Base-by-base conservation (phyloP, 2,888 invertebrate species). In the Troides helena region DNA sequence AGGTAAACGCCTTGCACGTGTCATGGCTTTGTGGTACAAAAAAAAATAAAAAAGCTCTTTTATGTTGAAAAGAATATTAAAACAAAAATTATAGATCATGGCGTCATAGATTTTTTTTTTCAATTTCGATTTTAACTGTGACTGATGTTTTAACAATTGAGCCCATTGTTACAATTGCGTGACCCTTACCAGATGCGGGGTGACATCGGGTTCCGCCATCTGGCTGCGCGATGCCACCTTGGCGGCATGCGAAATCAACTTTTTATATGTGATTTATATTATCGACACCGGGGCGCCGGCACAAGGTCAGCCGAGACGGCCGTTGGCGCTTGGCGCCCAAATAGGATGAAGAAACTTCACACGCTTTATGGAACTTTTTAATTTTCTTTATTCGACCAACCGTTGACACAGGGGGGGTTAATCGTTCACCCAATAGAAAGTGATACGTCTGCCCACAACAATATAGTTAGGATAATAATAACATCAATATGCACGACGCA, bases 201-300 rank as follows among this genome's bases (percentile, higher is more conserved):
- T 73, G 73, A 75, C 75, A 75, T 75, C 75, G 77, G 77, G 78
- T 76, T 72, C 73, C 76, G 77, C 79, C 83, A 85, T 83, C 81
- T 85, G 84, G 81, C 75, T 70, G 75, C 71, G 71, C 75, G 73
- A 75, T 77, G 76, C 73, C 74, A 74, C 74, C 73, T 78, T 79
- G 78, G 75, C 76, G 76, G 81, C 78, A 80, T 83, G 82, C 81
- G 77, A 85, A 85, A 86, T 82, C 78, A 81, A 81, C 81, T 82
- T 84, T 85, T 85, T 82, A 79, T 81, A 75, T 79, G 81, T 81
- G 84, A 85, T 88, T 85, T 85, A 83, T 85, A 79, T 79, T 76
- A 80, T 81, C 80, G 82, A 73, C 80, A 76, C 72, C 68, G 76
- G 75, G 84, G 83, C 85, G 85, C 82, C 85, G 72, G 68, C 70